phyloP scores from a whole-genome alignment of 2,888 invertebrate species.

The Chamaedrilus cognettii region DNA sequence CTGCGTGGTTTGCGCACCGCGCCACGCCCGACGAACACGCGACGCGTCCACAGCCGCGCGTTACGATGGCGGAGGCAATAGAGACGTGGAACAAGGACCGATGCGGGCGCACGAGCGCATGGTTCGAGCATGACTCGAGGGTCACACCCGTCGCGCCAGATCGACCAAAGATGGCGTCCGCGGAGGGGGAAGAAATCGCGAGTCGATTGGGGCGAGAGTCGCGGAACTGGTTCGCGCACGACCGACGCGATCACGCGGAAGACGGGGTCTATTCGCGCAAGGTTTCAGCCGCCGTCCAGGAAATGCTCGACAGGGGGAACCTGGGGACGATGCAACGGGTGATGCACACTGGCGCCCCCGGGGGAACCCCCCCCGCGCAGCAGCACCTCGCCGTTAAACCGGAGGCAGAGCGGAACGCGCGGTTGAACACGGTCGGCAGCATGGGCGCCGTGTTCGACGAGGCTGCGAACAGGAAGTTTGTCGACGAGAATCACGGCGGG shows the following conservation, averaged over 20 bases:
- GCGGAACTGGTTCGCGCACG: constrained; percentile 22
- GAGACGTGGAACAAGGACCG: constrained; percentile 33
- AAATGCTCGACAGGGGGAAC: background rate
- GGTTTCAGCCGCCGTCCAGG: background rate
- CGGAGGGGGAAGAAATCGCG: constrained; percentile 30
- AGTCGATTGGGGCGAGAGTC: constrained; percentile 19
- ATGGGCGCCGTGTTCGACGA: constrained; percentile 37
- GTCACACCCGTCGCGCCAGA: constrained; percentile 9
- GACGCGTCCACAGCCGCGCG: constrained; percentile 17
- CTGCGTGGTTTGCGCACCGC: constrained; percentile 21
- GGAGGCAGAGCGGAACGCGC: constrained; percentile 32
- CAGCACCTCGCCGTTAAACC: constrained; percentile 27
- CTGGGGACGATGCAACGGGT: constrained; percentile 8
- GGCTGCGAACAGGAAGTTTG: constrained; percentile 33
- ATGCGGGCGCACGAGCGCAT: constrained; percentile 26
- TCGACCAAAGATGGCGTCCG: constrained; percentile 6
- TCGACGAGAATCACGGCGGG: constrained; percentile 5
- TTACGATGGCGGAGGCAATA: constrained; percentile 27
- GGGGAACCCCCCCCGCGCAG: constrained; percentile 1
- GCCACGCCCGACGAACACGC: background rate
- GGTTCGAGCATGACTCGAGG: constrained; percentile 20
- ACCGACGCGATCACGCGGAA: background rate
- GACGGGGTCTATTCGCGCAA: background rate
- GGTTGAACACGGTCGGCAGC: constrained; percentile 30
- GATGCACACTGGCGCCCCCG: background rate